A percentile compares a stretch with the other conserved stretches of the same genome.
Conservation (phyloP, 1,140 invertebrate genomes). For the Drosophila pallidifrons region DNA sequence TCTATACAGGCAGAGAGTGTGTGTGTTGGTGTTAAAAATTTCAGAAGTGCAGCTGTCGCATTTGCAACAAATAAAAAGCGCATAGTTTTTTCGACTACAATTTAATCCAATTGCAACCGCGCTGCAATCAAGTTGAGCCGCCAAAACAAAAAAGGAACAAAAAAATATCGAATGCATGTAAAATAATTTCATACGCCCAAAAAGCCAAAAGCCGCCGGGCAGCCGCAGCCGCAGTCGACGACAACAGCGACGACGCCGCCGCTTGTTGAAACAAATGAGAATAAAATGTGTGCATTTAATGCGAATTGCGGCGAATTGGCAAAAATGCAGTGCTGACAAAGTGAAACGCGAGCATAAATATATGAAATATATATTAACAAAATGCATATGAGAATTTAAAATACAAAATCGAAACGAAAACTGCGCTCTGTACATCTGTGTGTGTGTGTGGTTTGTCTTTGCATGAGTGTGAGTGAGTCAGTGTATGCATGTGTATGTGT, state of each 20-base stretch:
- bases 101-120: slow-evolving; percentile 35
- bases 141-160: slow-evolving; percentile 13
- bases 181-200: slow-evolving; percentile 68
- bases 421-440: slow-evolving; percentile 42
- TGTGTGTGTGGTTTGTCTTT: slow-evolving; percentile 37
- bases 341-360: slow-evolving; percentile 72
- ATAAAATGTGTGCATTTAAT: slow-evolving; percentile 51
- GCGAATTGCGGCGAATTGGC: slow-evolving; percentile 55
- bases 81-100: slow-evolving; percentile 21
- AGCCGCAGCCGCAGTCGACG: slow-evolving; percentile 58
- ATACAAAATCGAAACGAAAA: slow-evolving; percentile 62
- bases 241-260: slow-evolving; percentile 44
- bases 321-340: slow-evolving; percentile 63
- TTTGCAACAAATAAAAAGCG: slow-evolving; percentile 65
- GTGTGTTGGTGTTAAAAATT: slow-evolving; percentile 52
- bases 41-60: slow-evolving; percentile 70
- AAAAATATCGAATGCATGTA: slow-evolving; percentile 49
- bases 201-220: slow-evolving; percentile 75
- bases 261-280: slow-evolving; percentile 62
- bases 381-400: slow-evolving; percentile 56
- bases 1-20: slow-evolving; percentile 13
- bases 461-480: slow-evolving; percentile 38
- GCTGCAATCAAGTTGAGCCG: slow-evolving; percentile 5
- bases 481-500: slow-evolving; percentile 25
- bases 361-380: slow-evolving; percentile 56